Evolutionary conservation across 2,113 vertebrate species (phyloP), one percentile per base, ranked within the genome.

Genomic region (Platysteira castanea): DNA sequence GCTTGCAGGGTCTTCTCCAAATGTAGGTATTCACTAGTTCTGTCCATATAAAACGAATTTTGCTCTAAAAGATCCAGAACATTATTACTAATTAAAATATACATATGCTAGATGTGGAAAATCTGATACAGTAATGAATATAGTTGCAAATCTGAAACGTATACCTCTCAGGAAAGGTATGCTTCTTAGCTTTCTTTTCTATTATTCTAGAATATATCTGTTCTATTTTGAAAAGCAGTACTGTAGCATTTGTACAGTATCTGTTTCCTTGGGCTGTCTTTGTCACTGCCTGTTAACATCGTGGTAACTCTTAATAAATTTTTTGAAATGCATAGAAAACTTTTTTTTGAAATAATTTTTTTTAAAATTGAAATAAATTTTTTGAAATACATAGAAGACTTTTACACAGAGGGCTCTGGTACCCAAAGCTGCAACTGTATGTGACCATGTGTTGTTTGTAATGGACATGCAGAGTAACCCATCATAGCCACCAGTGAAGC

Each of bases 161-260:
- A 0, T 31, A 6, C 19, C 3, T 73, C 27, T 79, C 41, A 53
- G 41, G 26, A 28, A 80, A 46, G 15, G 39, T 42, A 5, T 53
- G 15, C 13, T 49, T 67, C 54, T 71, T 17, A 71, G 16, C 22
- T 39, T 79, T 88, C 28, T 69, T 83, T 89, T 78, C 20, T 82
- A 0, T 78, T 78, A 59, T 79, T 95, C 41, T 65, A 49, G 42
- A 79, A 53, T 50, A 23, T 26, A 14, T 60, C 22, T 47, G 4
- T 35, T 54, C 42, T 70, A 7, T 95, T 95, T 89, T 89, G 80
- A 82, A 93, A 96, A 92, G n/a, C 9, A 7, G 69, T 91, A 41
- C 21, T 8, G 1, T 70, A n/a, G 15, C 22, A 54, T 95, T 95
- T n/a, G 18, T 68, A 8, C 23, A 53, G 13, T 65, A 59, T 70